phyloP scores from a whole-genome alignment of 2,113 vertebrate genomes.

The Perca fluviatilis region DNA sequence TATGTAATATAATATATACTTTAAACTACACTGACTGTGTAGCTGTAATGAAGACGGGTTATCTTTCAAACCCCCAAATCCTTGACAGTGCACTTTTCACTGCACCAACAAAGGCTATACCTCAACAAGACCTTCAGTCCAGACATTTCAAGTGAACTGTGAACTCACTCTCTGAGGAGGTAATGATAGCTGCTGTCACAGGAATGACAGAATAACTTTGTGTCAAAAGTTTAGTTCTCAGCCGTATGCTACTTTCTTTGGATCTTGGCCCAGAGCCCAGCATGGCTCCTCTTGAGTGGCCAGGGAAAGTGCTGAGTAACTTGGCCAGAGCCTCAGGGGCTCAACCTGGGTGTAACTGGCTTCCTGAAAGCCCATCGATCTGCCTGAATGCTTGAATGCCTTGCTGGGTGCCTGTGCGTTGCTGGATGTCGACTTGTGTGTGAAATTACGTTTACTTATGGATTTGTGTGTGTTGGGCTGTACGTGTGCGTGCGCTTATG shows the following conservation, averaged over 20 bases:
- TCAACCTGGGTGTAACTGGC: slow-evolving; percentile 66
- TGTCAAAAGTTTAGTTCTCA: slow-evolving; percentile 61
- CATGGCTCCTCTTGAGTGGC: slow-evolving; percentile 56
- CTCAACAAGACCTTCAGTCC: slow-evolving; percentile 32
- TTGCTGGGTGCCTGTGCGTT: slow-evolving; percentile 39
- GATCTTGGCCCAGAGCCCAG: slow-evolving; percentile 55
- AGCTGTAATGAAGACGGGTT: too few species aligned
- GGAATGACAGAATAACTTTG: slow-evolving; percentile 55
- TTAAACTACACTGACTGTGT: neutral
- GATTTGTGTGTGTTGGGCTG: slow-evolving; percentile 35
- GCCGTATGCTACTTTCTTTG: slow-evolving; percentile 40
- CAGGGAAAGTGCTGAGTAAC: slow-evolving; percentile 72
- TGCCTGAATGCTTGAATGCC: slow-evolving; percentile 48
- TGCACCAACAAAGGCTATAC: slow-evolving; percentile 15
- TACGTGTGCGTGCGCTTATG: neutral
- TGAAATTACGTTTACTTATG: slow-evolving; percentile 42
- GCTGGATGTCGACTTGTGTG: slow-evolving; percentile 30
- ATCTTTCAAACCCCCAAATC: neutral
- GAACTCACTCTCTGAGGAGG: slow-evolving; percentile 35
- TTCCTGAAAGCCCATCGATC: slow-evolving; percentile 71
- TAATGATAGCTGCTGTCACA: slow-evolving; percentile 49
- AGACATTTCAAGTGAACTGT: slow-evolving; percentile 43
- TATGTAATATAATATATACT: too few species aligned
- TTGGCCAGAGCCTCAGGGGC: slow-evolving; percentile 53
- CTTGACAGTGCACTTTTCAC: slow-evolving; percentile 5